A percentile compares a stretch with the other conserved stretches of the same genome.
Evolutionary conservation across 2,888 invertebrate genomes (phyloP).

Genomic region (Minunthozetes semirufus): DNA sequence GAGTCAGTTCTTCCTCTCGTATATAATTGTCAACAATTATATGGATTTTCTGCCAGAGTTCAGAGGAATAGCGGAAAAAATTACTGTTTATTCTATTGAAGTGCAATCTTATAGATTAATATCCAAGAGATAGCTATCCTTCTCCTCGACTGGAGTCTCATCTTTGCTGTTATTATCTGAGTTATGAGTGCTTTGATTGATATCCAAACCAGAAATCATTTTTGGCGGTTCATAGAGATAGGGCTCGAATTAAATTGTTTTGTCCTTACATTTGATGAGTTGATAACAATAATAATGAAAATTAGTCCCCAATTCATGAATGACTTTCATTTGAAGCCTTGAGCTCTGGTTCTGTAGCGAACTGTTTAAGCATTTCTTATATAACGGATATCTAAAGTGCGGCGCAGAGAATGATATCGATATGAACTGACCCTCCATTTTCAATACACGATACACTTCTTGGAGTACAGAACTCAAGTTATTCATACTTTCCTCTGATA

Average conservation of each 20-base stretch:
- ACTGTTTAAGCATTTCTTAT: constrained; percentile 40
- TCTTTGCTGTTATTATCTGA: not conserved
- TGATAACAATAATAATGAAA: constrained; percentile 46
- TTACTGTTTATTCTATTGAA: no score
- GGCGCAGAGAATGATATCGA: constrained; percentile 52
- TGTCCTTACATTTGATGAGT: constrained; percentile 42
- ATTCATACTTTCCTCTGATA: constrained; percentile 43
- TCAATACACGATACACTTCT: constrained; percentile 46
- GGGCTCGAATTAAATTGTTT: constrained; percentile 3
- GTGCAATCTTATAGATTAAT: not conserved
- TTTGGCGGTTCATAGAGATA: constrained; percentile 33
- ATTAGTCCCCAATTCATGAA: constrained; percentile 44
- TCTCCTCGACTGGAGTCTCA: not conserved
- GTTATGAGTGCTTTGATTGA: not conserved
- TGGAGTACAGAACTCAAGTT: constrained; percentile 45
- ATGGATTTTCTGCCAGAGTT: no score
- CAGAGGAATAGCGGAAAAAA: no score
- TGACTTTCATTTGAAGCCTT: constrained; percentile 43
- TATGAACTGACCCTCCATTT: constrained; percentile 46
- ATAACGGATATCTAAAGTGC: constrained; percentile 49
- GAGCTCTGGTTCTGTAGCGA: constrained; percentile 37
- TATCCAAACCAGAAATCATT: constrained; percentile 20
- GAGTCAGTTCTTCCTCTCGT: no score
- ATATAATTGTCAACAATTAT: no score
- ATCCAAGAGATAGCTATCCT: not conserved